Percentiles rank a stretch among this genome's conserved stretches.
Evolutionary conservation across 2,888 invertebrate species (phyloP).

Genomic region (Dasypogon diadema): DNA sequence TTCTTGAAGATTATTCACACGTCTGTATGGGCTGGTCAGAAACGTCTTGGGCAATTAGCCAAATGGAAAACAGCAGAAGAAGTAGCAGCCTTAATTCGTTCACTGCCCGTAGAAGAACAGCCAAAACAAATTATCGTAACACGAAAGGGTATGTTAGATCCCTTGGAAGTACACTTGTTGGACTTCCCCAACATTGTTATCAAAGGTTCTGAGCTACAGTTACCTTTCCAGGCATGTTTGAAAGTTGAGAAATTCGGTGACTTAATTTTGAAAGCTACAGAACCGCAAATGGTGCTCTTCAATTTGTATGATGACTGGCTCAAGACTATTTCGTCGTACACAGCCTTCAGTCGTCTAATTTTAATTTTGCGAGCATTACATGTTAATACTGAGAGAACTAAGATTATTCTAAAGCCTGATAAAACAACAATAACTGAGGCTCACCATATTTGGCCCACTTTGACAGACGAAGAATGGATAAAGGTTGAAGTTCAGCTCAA

Average conservation of each 20-base stretch:
- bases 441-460: constrained; percentile 99
- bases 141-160: constrained; percentile 99
- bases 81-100: constrained; percentile 98
- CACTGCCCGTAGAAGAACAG: constrained; percentile 98
- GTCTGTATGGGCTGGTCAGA: constrained; percentile 99
- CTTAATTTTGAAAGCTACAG: constrained; percentile 97
- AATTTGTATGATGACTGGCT: constrained; percentile 99
- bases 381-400: constrained; percentile 98
- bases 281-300: constrained; percentile 99
- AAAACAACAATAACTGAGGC: constrained; percentile 99
- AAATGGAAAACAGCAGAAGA: constrained; percentile 99
- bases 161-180: constrained; percentile 98
- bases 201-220: constrained; percentile 97
- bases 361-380: constrained; percentile 96
- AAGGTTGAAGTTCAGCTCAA: constrained; percentile 98
- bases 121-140: constrained; percentile 99
- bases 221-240: constrained; percentile 98
- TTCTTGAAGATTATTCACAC: constrained; percentile 99
- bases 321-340: constrained; percentile 99
- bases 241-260: constrained; percentile 99
- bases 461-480: constrained; percentile 99
- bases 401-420: constrained; percentile 98
- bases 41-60: constrained; percentile 98
- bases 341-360: constrained; percentile 97
- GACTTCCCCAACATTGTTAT: constrained; percentile 99